A percentile compares a stretch with the other conserved stretches of the same genome.
Conservation (phyloP, 2,888 invertebrate genomes). For the Argynnis bischoffii region DNA sequence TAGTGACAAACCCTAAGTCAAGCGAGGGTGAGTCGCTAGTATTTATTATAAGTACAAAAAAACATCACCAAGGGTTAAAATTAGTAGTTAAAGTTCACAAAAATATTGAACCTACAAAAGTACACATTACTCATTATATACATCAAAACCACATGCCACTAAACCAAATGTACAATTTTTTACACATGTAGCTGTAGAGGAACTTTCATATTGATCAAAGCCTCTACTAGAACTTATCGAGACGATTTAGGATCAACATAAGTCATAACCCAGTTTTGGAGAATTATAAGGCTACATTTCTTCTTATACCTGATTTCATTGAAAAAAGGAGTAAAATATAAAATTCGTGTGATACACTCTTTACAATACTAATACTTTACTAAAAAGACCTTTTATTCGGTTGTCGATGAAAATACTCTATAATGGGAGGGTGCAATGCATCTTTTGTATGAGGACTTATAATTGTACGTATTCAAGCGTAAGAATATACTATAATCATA, state of each 20-base stretch:
- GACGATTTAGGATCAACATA: slow-evolving; percentile 7
- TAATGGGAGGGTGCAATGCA: slow-evolving; percentile 31
- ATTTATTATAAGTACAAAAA: no score
- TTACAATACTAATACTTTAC: slow-evolving; percentile 65
- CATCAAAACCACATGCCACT: no score
- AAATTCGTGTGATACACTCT: slow-evolving; percentile 36
- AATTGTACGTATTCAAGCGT: slow-evolving; percentile 30
- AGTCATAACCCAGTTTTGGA: neutral
- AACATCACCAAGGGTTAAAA: no score
- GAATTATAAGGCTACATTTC: slow-evolving; percentile 3
- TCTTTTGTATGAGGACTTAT: slow-evolving; percentile 33
- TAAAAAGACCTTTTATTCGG: slow-evolving; percentile 63
- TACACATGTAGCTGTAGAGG: neutral
- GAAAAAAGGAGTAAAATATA: neutral
- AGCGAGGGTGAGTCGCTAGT: no score
- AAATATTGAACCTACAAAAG: no score
- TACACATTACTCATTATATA: no score
- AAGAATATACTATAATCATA: slow-evolving; percentile 23
- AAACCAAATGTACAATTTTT: neutral
- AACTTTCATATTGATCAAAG: neutral
- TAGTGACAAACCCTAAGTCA: no score
- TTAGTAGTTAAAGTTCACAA: no score
- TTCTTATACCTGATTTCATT: neutral
- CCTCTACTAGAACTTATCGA: neutral
- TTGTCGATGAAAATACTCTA: slow-evolving; percentile 51